phyloP scores from a whole-genome alignment of 2,888 invertebrate species.

The Noctua fimbriata region DNA sequence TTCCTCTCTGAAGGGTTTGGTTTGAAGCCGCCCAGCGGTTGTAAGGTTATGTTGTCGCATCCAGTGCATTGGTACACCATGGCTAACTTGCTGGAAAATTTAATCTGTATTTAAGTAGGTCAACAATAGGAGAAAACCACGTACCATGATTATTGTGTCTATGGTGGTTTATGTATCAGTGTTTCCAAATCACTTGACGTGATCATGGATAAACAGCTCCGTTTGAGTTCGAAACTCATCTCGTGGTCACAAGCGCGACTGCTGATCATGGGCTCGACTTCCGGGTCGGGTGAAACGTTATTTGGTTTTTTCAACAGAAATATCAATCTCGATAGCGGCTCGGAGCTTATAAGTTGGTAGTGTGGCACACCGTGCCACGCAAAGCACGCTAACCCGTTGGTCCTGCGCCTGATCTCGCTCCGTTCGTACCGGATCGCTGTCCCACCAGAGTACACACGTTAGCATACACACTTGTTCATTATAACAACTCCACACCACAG shows the following conservation, averaged over 20 bases:
- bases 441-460: neutral
- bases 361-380: neutral
- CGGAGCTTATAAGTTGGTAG: neutral
- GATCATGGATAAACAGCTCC: neutral
- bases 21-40: constrained; percentile 93
- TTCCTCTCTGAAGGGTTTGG: constrained; percentile 90
- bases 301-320: neutral
- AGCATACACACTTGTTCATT: neutral
- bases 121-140: neutral
- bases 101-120: neutral
- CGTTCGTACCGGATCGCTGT: neutral
- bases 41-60: constrained; percentile 95
- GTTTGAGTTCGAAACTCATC: neutral
- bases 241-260: neutral
- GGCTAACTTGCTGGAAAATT: constrained; percentile 93
- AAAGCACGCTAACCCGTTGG: neutral
- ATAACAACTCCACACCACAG: neutral
- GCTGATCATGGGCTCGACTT: neutral
- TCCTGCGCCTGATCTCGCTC: neutral
- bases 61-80: constrained; percentile 97
- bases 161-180: neutral
- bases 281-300: neutral
- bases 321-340: neutral
- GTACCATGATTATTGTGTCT: neutral
- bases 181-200: neutral